Evolutionary conservation across 2,797 vertebrate species (phyloP).

Genomic region (Myotis daubentonii): DNA sequence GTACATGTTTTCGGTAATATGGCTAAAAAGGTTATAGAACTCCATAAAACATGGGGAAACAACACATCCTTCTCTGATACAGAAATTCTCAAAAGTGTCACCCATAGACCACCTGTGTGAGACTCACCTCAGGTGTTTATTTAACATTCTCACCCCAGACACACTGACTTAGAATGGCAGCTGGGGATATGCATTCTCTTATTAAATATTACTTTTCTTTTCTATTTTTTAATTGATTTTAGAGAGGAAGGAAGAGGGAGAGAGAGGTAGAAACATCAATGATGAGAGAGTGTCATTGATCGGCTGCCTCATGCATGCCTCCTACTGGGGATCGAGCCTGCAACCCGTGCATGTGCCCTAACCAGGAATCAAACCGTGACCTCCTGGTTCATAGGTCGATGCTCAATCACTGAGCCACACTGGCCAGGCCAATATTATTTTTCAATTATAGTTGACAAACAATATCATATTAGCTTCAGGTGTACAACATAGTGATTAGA

Average conservation of each 20-base stretch:
- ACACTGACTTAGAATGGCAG: not conserved
- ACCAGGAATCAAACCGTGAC: no score
- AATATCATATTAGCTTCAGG: not conserved
- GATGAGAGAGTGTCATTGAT: no score
- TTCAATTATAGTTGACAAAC: not conserved
- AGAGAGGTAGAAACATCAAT: no score
- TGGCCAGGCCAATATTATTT: not conserved
- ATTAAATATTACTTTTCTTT: not conserved
- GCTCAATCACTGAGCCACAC: no score
- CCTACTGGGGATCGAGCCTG: no score
- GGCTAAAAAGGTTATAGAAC: not conserved
- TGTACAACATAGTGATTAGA: not conserved
- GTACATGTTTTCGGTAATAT: not conserved
- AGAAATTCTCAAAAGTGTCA: not conserved
- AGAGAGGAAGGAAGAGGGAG: no score
- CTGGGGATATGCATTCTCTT: not conserved
- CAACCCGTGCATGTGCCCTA: no score
- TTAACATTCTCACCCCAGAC: not conserved
- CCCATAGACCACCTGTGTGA: not conserved
- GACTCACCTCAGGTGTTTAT: not conserved
- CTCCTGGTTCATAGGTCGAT: no score
- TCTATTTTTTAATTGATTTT: no score
- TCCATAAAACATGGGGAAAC: not conserved
- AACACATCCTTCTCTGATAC: not conserved
- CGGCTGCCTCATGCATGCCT: no score